phyloP scores from a whole-genome alignment of 2,888 invertebrate genomes.

The Acrobasis consociella region DNA sequence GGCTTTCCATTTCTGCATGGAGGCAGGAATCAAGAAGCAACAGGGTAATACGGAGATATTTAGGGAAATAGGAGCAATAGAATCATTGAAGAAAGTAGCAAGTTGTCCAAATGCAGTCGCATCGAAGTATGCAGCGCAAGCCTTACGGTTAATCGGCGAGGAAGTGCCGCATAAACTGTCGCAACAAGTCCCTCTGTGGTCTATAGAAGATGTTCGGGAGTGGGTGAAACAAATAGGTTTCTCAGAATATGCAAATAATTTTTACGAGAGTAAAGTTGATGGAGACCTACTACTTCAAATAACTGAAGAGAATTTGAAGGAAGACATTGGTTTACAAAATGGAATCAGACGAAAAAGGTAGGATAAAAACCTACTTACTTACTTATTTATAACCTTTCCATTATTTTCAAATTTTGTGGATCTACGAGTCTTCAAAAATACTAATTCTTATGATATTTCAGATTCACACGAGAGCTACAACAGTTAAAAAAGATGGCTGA shows the following conservation, averaged over 20 bases:
- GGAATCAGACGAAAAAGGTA: constrained; percentile 95
- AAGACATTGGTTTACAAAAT: constrained; percentile 96
- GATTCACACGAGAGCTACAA: constrained; percentile 96
- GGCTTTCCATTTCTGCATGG: constrained; percentile 99
- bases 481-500: constrained; percentile 98
- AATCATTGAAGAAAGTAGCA: constrained; percentile 97
- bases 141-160: constrained; percentile 95
- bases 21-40: constrained; percentile 98
- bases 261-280: constrained; percentile 96
- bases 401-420: neutral
- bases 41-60: constrained; percentile 96
- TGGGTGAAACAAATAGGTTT: constrained; percentile 99
- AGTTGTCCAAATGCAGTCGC: constrained; percentile 99
- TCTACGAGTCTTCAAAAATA: too few species aligned
- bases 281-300: constrained; percentile 97
- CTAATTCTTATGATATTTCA: constrained; percentile 47
- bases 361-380: neutral
- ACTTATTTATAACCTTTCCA: neutral
- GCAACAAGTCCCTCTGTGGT: constrained; percentile 99
- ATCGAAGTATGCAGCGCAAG: constrained; percentile 97
- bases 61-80: constrained; percentile 96
- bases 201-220: constrained; percentile 96
- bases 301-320: constrained; percentile 94
- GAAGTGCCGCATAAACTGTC: constrained; percentile 98
- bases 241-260: constrained; percentile 90